phyloP scores from a whole-genome alignment of 2,797 vertebrate genomes.

The Pelochelys cantorii region DNA sequence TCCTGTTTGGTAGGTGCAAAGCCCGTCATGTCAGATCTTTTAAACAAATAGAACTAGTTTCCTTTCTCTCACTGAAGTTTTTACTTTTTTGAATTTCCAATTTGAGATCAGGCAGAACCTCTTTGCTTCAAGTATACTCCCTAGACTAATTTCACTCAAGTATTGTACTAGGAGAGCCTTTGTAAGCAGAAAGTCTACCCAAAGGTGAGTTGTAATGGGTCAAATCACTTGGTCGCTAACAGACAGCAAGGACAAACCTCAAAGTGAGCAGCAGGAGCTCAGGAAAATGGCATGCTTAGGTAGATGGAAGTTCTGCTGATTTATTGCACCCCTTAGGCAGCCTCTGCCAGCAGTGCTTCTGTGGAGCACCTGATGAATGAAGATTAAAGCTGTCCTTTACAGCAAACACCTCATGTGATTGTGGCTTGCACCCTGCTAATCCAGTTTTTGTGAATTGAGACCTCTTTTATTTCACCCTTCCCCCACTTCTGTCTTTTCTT shows the following conservation, averaged over 20 bases:
- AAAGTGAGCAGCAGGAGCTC: neutral
- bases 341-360: neutral
- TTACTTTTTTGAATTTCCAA: neutral
- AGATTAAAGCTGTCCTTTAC: neutral
- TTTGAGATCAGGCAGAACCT: neutral
- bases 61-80: neutral
- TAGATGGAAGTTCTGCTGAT: neutral
- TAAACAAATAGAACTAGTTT: fast-evolving
- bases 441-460: neutral
- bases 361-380: neutral
- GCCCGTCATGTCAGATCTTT: neutral
- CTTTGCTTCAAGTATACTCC: neutral
- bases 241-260: neutral
- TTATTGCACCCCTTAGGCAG: neutral
- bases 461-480: neutral
- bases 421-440: neutral
- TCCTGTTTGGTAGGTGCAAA: neutral
- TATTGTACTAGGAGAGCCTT: neutral
- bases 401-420: neutral
- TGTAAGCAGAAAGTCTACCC: neutral
- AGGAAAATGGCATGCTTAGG: neutral
- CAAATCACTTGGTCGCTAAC: neutral
- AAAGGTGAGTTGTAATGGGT: neutral
- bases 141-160: neutral
- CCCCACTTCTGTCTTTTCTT: neutral